Evolutionary conservation across 1,140 invertebrate species (phyloP), one percentile per base, ranked within the genome.

Genomic region (Ladona fulva): DNA sequence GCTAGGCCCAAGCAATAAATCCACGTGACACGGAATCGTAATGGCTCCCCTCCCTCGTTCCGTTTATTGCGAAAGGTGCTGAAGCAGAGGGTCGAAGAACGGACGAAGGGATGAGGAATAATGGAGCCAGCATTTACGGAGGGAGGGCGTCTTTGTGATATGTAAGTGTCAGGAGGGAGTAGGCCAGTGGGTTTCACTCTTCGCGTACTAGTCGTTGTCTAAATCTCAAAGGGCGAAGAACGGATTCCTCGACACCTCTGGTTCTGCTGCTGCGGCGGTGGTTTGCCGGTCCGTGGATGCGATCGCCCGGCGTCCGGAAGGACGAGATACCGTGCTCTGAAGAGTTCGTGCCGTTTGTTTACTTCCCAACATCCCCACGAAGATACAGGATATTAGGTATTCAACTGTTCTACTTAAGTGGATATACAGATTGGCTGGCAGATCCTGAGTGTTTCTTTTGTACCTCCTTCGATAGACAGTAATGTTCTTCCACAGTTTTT

Each of bases 21-120:
- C 42, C 25, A 76, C 75, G 19, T 76, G 75, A 76, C 75, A 76
- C 75, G 25, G 75, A 29, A 19, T n/a, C 75, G n/a, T 66, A 66
- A 66, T 66, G 52, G 52, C 52, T 66, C n/a, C 52, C 52, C 52
- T 66, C n/a, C 44, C 44, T 19, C 44, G 44, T 52, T 66, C 8
- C 29, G 29, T 66, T 66, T 66, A 66, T 66, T 66, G n/a, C 52
- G 52, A 66, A 66, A 66, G 52, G 52, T 66, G 52, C n/a, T 22
- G 52, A 66, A 66, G 3, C n/a, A 66, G 52, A 66, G 52, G 52
- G 52, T 66, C 16, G 52, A 22, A 66, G 52, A 22, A 22, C n/a
- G 5, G 52, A 3, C 16, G 12, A 66, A 66, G n/a, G n/a, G n/a
- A n/a, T n/a, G n/a, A 66, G 52, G 52, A 66, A 66, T 66, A 66